Base-by-base conservation (phyloP, 1,140 invertebrate genomes). In the Achroia grisella region DNA sequence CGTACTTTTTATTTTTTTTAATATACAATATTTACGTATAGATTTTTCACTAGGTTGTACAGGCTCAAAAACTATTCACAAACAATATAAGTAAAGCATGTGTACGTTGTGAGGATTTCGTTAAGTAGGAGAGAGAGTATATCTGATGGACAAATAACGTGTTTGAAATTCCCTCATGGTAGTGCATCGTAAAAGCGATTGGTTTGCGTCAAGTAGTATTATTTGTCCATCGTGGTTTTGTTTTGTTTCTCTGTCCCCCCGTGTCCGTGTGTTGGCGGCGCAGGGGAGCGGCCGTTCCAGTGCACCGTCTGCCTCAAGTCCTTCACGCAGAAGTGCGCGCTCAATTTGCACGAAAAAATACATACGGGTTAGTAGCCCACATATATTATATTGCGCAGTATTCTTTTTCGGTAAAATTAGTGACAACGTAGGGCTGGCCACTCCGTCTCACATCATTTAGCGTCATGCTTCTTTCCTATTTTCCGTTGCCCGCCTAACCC, bases 271-370 rank as follows among this genome's bases (percentile, higher is more conserved):
- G 49, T 51, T 48, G 55, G 65, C 71, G 71, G 71, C 73, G 81
- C 92, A 62, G 90, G 92, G 58, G 88, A 89, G 82, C 87, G 89
- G 62, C 89, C 89, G 48, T 92, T 91, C 77, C 87, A 89, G 62
- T 91, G 90, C 80, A 89, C 88, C 62, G 80, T 91, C 61, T 91
- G 90, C 83, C 88, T 89, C 77, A 90, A 90, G 80, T 90, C 89
- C 56, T 91, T 91, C 75, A 91, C 90, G 43, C 89, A 91, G 84
- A 90, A 90, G 55, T 90, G 89, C 64, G 87, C 88, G 81, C 80
- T 89, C 69, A 89, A 88, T 85, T 88, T 89, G 61, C 89, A 90
- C 77, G 87, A 89, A 90, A 91, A 87, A 72, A 89, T 89, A 82
- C 89, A 90, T 83, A 89, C 88, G 68, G 88, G 87, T 81, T 84